phyloP scores from a whole-genome alignment of 2,113 vertebrate genomes.

The Plestiodon gilberti region DNA sequence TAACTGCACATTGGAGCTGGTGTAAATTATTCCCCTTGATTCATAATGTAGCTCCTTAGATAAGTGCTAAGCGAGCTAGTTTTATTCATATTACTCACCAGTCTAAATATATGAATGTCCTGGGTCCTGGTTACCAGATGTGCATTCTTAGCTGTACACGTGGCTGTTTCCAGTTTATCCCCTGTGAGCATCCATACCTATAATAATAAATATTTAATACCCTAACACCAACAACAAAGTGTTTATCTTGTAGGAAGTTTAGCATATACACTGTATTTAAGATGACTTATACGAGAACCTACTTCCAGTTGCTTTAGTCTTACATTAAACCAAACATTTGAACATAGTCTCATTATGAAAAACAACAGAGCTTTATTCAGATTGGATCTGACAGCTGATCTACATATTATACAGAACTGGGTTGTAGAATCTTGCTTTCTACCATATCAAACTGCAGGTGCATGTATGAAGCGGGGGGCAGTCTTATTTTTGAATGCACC shows the following conservation, averaged over 20 bases:
- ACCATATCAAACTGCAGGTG: not conserved
- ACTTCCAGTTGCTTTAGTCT: not conserved
- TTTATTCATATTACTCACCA: constrained; percentile 77
- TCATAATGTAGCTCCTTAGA: constrained; percentile 11
- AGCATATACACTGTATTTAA: not conserved
- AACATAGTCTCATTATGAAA: not conserved
- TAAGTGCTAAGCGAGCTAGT: constrained; percentile 26
- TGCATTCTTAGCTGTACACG: constrained; percentile 95
- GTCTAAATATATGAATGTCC: constrained; percentile 93
- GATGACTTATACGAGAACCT: not conserved
- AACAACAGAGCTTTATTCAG: not conserved
- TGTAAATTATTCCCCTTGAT: constrained; percentile 15
- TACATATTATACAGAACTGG: not conserved
- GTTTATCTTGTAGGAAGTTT: not conserved
- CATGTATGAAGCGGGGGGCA: not conserved
- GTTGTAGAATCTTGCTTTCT: not conserved
- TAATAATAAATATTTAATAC: constrained; percentile 22
- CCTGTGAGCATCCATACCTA: constrained; percentile 99
- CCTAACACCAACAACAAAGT: not conserved
- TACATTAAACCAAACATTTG: not conserved
- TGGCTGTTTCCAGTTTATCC: constrained; percentile 97
- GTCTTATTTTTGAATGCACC: not conserved
- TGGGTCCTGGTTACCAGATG: constrained; percentile 96
- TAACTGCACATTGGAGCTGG: constrained; percentile 8
- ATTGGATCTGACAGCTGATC: not conserved